Conservation (phyloP, 2,113 vertebrate genomes). For the Pimephales promelas region DNA sequence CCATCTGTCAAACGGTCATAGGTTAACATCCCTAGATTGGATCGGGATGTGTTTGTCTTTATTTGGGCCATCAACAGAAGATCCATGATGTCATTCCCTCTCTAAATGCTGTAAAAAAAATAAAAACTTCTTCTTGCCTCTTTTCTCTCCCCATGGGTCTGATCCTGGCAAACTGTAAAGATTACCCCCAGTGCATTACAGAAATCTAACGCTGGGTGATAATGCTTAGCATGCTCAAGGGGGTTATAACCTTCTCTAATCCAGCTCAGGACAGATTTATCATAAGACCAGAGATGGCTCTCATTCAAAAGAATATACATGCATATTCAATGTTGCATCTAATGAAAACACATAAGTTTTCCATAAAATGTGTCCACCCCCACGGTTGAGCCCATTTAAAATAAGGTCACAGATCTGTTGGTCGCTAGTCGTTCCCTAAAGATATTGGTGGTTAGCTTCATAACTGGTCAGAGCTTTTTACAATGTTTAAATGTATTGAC, state of each 20-base stretch:
- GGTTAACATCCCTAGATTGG: too few relatives aligned
- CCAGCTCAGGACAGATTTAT: conserved; percentile 31
- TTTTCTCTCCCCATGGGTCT: conserved; percentile 48
- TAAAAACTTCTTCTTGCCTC: conserved; percentile 46
- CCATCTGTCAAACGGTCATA: too few relatives aligned
- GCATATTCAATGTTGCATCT: conserved; percentile 35
- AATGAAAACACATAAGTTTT: not conserved
- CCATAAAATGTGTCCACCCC: not conserved
- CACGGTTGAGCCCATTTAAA: not conserved
- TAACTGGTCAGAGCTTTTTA: not conserved
- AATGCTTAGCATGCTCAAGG: conserved; percentile 21
- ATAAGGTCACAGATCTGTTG: not conserved
- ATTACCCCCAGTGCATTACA: conserved; percentile 48
- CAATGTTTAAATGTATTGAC: not conserved
- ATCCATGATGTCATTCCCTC: not conserved
- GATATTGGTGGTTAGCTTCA: not conserved
- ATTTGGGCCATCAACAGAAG: not conserved
- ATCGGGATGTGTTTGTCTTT: conserved; percentile 7
- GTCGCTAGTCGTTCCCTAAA: not conserved
- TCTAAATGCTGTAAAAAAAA: conserved; percentile 22
- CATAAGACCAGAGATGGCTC: conserved; percentile 19
- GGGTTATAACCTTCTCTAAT: conserved; percentile 49
- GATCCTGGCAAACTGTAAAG: conserved; percentile 20
- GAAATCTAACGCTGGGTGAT: not conserved
- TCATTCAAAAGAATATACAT: conserved; percentile 38